Evolutionary conservation across 1,140 invertebrate genomes (phyloP).

Genomic region (Polypedilum vanderplanki): DNA sequence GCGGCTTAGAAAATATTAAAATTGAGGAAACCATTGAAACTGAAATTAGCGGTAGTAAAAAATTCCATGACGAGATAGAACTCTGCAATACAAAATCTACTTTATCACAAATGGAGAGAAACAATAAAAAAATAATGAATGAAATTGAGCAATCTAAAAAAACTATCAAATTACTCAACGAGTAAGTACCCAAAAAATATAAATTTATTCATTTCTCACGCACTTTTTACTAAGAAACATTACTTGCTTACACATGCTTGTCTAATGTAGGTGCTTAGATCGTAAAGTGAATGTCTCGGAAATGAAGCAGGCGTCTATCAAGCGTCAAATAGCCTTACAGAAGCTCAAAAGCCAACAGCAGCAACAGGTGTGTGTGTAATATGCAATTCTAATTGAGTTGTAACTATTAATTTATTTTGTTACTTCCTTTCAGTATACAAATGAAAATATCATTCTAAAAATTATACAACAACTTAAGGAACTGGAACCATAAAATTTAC

Average conservation of each 20-base stretch:
- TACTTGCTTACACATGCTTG: background rate
- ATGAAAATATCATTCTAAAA: background rate
- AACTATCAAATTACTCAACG: background rate
- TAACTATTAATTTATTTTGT: background rate
- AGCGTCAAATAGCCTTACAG: background rate
- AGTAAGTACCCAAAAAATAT: background rate
- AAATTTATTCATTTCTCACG: background rate
- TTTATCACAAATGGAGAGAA: background rate
- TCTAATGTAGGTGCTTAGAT: conserved; percentile 10
- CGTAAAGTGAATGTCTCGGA: conserved; percentile 19
- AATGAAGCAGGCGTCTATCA: background rate
- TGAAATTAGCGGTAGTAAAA: background rate
- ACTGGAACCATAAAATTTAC: background rate
- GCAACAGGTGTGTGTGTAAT: conserved; percentile 5
- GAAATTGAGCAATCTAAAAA: background rate
- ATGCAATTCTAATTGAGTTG: background rate
- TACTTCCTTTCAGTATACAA: background rate
- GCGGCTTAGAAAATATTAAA: background rate
- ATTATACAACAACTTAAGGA: background rate
- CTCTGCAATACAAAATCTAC: background rate
- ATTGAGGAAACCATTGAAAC: background rate
- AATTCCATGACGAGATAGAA: background rate
- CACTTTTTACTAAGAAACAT: background rate
- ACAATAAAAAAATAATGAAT: background rate
- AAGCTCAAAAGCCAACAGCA: background rate